Conservation (phyloP, 1,140 invertebrate genomes). For the Pseudachorutes palmiensis region DNA sequence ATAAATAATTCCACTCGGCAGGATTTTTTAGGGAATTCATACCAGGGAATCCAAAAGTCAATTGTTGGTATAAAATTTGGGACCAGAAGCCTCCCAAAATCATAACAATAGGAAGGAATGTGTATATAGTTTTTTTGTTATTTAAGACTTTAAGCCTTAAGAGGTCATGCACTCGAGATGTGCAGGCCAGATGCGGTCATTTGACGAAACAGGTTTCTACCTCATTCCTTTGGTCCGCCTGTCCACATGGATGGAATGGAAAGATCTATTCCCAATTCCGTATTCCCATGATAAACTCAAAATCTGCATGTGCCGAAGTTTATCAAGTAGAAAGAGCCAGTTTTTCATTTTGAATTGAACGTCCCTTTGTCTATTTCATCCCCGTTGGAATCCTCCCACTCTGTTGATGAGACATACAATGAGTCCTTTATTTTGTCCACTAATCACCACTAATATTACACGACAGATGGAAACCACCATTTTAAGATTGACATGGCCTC, state of each 20-base stretch:
- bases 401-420: background rate
- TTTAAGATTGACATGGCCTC: no score
- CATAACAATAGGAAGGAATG: no score
- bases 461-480: no score
- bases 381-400: no score
- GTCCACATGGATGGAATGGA: background rate
- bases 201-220: conserved; percentile 38
- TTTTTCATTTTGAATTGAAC: background rate
- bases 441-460: no score
- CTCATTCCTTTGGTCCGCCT: background rate
- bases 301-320: background rate
- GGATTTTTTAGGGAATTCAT: no score
- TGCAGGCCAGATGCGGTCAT: conserved; percentile 40
- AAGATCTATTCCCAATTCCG: background rate
- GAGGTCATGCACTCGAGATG: conserved; percentile 38
- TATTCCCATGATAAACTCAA: background rate
- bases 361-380: background rate
- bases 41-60: no score
- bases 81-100: no score
- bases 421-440: background rate
- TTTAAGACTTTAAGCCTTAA: conserved; percentile 26
- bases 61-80: no score
- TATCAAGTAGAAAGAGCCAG: background rate
- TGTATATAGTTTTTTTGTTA: no score
- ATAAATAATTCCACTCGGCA: no score